Evolutionary conservation across 2,797 vertebrate species (phyloP), one percentile per base, ranked within the genome.

Genomic region (Cyprinella venusta): DNA sequence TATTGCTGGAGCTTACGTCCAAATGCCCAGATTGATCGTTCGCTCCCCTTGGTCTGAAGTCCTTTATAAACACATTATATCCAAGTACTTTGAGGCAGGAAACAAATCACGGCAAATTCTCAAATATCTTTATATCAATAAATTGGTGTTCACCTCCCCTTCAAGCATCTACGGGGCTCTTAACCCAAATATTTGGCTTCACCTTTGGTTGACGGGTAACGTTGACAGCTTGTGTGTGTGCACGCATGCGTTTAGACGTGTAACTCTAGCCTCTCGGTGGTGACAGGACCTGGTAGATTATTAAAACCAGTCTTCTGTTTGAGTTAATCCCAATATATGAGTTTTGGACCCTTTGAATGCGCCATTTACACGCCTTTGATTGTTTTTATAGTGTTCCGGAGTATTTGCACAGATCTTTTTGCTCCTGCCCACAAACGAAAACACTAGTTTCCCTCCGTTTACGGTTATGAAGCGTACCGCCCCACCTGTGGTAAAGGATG

Each of bases 101-200:
- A 85, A 54, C 68, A 71, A 59, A 77, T 83, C 63, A 76, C 18
- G 1, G 36, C 65, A 80, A 80, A 76, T 40, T 80, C 21, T 71
- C 69, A 52, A 72, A 84, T 84, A 65, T 50, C 83, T 69, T 79
- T 38, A 54, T 36, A 54, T 40, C 50, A 79, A 83, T 63, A 81
- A 71, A 77, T 61, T 72, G 69, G n/a, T n/a, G 48, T 36, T 81
- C 61, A 33, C 42, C 15, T 40, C 0, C 54, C 21, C 33, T 18
- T 56, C 48, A 84, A 79, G 36, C 76, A 69, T 64, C 54, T 56
- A 61, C 40, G 4, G 61, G 50, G 71, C 64, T 69, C 77, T 64
- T 82, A 88, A 72, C 45, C 59, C 83, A 88, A 87, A 88, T 88
- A 87, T 89, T 88, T 88, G 80, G 79, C 75, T 86, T 85, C 45